Evolutionary conservation across 2,888 invertebrate genomes (phyloP).

Genomic region (Incurvaria masculella): DNA sequence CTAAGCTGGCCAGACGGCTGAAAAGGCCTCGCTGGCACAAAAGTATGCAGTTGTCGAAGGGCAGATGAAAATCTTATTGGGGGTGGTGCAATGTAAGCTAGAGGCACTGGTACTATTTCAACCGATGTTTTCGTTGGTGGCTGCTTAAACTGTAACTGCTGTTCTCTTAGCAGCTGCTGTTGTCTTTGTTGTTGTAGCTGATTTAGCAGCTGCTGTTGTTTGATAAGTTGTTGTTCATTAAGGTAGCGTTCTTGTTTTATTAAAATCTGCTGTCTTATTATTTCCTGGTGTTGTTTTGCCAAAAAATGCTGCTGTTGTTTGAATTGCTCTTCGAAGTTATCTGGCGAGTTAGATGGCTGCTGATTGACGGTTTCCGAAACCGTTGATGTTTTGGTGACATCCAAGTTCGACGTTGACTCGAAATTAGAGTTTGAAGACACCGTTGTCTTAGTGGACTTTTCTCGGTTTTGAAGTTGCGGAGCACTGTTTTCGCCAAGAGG

Average conservation of each 20-base stretch:
- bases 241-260: no score
- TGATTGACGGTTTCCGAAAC: neutral
- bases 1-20: neutral
- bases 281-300: no score
- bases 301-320: no score
- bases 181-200: no score
- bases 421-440: neutral
- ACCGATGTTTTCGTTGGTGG: constrained; percentile 31
- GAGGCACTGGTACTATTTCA: constrained; percentile 41
- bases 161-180: no score
- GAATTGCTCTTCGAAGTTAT: no score
- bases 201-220: no score
- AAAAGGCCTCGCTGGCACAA: neutral
- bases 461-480: neutral
- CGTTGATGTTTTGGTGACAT: neutral
- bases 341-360: no score
- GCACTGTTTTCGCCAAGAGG: neutral
- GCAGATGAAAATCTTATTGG: constrained; percentile 20
- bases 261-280: no score
- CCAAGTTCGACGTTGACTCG: neutral
- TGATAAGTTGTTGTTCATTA: no score
- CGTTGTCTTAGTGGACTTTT: neutral
- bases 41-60: neutral
- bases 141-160: neutral
- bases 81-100: constrained; percentile 43